These are phyloP conservation scores for Dendroctonus valens DNA, from an alignment of 1,140 invertebrate genomes.

Conservation along the genomic window DNA sequence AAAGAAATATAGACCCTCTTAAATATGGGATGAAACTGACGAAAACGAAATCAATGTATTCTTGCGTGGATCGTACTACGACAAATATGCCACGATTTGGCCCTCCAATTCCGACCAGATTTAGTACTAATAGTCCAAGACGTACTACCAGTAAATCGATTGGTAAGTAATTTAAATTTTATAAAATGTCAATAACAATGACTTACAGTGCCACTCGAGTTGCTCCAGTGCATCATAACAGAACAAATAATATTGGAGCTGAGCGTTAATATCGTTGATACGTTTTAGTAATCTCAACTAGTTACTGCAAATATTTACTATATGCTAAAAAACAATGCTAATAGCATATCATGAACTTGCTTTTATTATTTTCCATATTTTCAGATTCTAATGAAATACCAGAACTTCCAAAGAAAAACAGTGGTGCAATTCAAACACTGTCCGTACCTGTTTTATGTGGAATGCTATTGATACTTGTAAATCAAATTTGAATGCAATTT, in stretches of 20 bases:
- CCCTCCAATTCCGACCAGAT: conserved; percentile 8
- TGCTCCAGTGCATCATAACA: conserved; percentile 16
- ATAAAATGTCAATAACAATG: background rate
- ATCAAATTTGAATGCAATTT: background rate
- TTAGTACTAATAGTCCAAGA: conserved; percentile 21
- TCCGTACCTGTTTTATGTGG: conserved; percentile 4
- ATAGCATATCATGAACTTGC: too few species aligned
- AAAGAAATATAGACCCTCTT: conserved; percentile 62
- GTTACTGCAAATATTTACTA: conserved; percentile 25
- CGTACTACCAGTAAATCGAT: conserved; percentile 21
- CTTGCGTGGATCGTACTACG: conserved; percentile 31
- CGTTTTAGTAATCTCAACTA: too few species aligned
- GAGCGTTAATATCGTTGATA: too few species aligned
- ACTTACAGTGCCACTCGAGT: conserved; percentile 15
- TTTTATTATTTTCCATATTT: conserved; percentile 10
- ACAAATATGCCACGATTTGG: background rate
- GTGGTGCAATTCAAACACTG: background rate
- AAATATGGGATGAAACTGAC: conserved; percentile 64
- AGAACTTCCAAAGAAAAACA: conserved; percentile 13
- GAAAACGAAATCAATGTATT: conserved; percentile 37
- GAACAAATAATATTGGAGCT: background rate
- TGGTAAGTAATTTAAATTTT: conserved; percentile 23
- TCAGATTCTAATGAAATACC: conserved; percentile 29
- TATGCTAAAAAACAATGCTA: conserved; percentile 17
- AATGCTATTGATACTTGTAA: conserved; percentile 3